phyloP scores from a whole-genome alignment of 2,888 invertebrate genomes.

The Notodonta ziczac region DNA sequence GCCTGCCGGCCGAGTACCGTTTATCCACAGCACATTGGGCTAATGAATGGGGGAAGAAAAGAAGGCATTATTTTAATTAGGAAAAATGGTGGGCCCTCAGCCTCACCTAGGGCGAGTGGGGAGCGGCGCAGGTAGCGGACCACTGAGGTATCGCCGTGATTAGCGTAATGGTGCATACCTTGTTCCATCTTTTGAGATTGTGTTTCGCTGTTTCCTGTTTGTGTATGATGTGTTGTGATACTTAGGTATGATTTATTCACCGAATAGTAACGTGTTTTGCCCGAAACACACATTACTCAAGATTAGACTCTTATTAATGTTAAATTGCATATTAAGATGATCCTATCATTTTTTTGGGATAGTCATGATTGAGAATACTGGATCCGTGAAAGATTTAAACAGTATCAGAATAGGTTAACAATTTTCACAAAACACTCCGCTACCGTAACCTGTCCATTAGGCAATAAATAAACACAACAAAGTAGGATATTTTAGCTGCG shows the following conservation, averaged over 20 bases:
- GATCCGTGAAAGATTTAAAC: not conserved
- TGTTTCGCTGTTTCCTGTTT: slow-evolving; percentile 14
- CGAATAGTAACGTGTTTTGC: no score
- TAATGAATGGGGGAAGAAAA: slow-evolving; percentile 80
- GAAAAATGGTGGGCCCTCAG: slow-evolving; percentile 66
- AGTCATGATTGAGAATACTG: not conserved
- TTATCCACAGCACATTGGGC: slow-evolving; percentile 80
- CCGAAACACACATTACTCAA: no score
- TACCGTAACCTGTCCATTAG: slow-evolving; percentile 71
- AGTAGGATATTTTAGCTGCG: slow-evolving; percentile 63
- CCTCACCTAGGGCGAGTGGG: slow-evolving; percentile 52
- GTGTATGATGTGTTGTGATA: slow-evolving; percentile 5
- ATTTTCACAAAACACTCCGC: slow-evolving; percentile 19
- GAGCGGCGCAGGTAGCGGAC: slow-evolving; percentile 17
- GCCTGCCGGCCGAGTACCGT: slow-evolving; percentile 69
- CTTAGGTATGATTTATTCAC: not conserved
- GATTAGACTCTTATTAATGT: no score
- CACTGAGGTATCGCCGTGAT: slow-evolving; percentile 54
- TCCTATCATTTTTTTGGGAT: no score
- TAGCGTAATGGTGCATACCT: slow-evolving; percentile 41
- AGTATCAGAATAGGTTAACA: not conserved
- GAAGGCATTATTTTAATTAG: slow-evolving; percentile 83
- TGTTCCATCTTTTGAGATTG: slow-evolving; percentile 4
- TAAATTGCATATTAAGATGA: no score
- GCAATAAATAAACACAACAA: slow-evolving; percentile 78